Evolutionary conservation across 2,888 invertebrate genomes (phyloP), one percentile per base, ranked within the genome.

Genomic region (Baccha elongata): DNA sequence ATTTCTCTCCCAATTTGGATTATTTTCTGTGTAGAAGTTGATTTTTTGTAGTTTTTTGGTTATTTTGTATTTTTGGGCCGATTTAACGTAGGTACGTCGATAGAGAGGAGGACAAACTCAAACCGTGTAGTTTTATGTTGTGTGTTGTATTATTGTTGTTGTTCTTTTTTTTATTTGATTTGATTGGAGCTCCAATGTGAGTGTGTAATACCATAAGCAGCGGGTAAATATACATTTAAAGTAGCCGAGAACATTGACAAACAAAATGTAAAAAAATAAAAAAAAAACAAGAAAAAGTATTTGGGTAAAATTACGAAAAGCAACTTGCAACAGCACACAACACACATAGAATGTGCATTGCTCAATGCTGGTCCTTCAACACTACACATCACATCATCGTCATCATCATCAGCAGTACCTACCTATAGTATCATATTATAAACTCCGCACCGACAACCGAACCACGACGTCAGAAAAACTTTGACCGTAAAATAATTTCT

Each of bases 401-500:
- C 83, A 73, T 55, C 68, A 58, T 76, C 44, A 68, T 52, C 72
- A 75, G 72, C 50, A 76, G 55, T 29, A 44, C 44, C 21, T 46
- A 23, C 11, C 50, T 52, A 29, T 29, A 26, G 10, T 13, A 26
- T 5, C 13, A 40, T 6, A 40, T 40, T 13, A 40, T 40, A n/a
- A 78, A 65, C 78, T 89, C 87, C 7, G 10, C 48, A 58, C 37
- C 58, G 26, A 40, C 58, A 58, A 58, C 58, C 7, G 21, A 40
- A 11, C 44, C 10, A n/a, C 46, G 21, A 40, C 58, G 13, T 58
- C 88, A 87, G 29, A 60, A 88, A 88, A 87, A 90, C 86, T 86
- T 88, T 87, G 89, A 87, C 88, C 89, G 87, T 64, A 90, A 90
- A 89, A 88, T 87, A 42, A 58, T 89, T 88, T 88, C 88, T 88